Evolutionary conservation across 2,888 invertebrate species (phyloP), one percentile per base, ranked within the genome.

Genomic region (Hoplodrina ambigua): DNA sequence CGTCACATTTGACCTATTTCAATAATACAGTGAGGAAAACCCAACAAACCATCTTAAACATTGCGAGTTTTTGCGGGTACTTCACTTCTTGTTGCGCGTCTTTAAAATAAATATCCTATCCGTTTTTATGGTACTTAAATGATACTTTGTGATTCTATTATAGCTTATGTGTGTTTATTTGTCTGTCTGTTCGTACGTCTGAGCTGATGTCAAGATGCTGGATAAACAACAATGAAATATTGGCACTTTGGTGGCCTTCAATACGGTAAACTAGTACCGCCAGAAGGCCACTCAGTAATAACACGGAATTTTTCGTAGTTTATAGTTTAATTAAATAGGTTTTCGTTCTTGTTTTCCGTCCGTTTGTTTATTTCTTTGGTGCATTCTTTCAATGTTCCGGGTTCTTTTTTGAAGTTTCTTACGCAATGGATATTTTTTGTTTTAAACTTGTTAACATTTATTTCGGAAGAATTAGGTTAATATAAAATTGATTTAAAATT

Each of bases 101-200:
- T 73, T 41, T 7, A 54, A 59, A 41, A 55, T 25, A 52, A 56
- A 63, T 41, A 69, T 44, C 37, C 17, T 50, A 13, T 46, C 58
- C 41, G 44, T 60, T 69, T 76, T 50, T 46, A 46, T 37, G 17
- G 41, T 50, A 53, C 41, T 33, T 17, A 69, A 30, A 58, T 30
- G 60, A 58, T 75, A 75, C 61, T 54, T 62, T 50, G 52, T 54
- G 46, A 56, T 64, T 62, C 49, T 59, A 44, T 49, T 56, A 53
- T 25, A 33, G 19, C 41, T 50, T 49, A 41, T 59, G n/a, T 59
- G 11, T 6, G 41, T 53, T 63, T 70, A 33, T 55, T 63, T 70
- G 19, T 70, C 59, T 55, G 20, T 52, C 41, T 37, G 41, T 49
- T 53, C 33, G 41, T 20, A 55, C 44, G 44, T 33, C 25, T 69